phyloP scores from a whole-genome alignment of 2,888 invertebrate genomes.

The Hydraecia micacea region DNA sequence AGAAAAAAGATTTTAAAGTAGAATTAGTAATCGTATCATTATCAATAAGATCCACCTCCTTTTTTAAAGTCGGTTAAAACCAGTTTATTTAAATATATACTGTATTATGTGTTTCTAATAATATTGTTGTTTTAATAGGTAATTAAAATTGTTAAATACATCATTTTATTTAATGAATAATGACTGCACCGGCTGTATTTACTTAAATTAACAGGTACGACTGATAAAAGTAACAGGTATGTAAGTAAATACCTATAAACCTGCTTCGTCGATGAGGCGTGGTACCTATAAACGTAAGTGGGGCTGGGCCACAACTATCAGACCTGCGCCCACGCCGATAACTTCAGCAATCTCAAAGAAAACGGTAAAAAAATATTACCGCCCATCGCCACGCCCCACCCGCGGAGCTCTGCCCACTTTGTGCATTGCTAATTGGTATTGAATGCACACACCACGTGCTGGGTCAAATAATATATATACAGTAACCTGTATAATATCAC shows the following conservation, averaged over 20 bases:
- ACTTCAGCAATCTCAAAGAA: slow-evolving; percentile 6
- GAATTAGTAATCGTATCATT: neutral
- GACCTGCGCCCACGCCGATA: slow-evolving; percentile 31
- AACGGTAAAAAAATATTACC: slow-evolving; percentile 11
- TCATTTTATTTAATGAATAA: neutral
- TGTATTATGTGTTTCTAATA: neutral
- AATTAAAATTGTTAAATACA: neutral
- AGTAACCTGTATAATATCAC: no score
- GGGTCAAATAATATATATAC: no score
- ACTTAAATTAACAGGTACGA: neutral
- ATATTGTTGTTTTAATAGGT: neutral
- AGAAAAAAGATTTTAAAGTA: neutral
- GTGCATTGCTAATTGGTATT: neutral
- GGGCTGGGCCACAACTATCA: slow-evolving; percentile 28
- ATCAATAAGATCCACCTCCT: no score
- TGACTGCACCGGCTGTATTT: neutral
- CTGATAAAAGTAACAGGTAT: slow-evolving; percentile 20
- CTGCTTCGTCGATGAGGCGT: slow-evolving; percentile 2
- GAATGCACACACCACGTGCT: slow-evolving; percentile 31
- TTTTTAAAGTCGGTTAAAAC: neutral
- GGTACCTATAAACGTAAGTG: slow-evolving; percentile 11
- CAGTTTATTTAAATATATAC: no score
- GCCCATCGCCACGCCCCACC: slow-evolving; percentile 29
- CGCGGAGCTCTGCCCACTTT: slow-evolving; percentile 28
- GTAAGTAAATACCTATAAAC: neutral